Base-by-base conservation (phyloP, 2,113 vertebrate genomes). In the Zosterops pallidus region DNA sequence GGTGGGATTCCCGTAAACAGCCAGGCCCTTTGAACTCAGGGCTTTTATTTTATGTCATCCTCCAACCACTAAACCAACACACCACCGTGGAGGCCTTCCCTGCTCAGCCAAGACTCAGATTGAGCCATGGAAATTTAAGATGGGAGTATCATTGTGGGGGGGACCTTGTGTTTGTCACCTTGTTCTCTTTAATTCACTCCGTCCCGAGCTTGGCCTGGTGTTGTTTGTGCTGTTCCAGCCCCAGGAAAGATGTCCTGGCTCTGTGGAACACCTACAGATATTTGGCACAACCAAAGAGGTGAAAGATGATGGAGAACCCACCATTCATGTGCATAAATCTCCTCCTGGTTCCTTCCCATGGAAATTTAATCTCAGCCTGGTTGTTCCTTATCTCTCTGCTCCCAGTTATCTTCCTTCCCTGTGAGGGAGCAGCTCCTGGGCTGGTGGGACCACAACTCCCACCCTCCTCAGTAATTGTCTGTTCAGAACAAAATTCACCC, bases 11-110 rank as follows among this genome's bases (percentile, higher is more conserved):
- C 97, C 42, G 89, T 97, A 97, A 98, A 97, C 95, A 97, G 90
- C 64, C 56, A 88, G 96, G 89, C 93, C 94, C 97, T 98, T 98
- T 98, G 97, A 98, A 98, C 96, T 96, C 76, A 62, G 5, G 96
- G 94, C 90, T 97, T 97, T 98, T 93, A 93, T 95, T 98, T 96
- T 90, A 97, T 97, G 97, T 97, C 97, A 97, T 94, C 33, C 81
- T 97, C 74, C 93, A 94, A 97, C 97, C 98, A 94, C 98, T 97
- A 95, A 98, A 98, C 95, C 94, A 98, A 96, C 97, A 98, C 2
- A 7, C 80, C 39, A 23, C 93, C 85, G 12, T 74, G 93, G 89
- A 91, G 94, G 91, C 97, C 96, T 94, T 95, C 95, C 89, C 94
- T 77, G 25, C 57, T 88, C 96, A 97, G 85, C 96, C 96, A 94